A percentile compares a stretch with the other conserved stretches of the same genome.
Evolutionary conservation across 2,113 vertebrate genomes (phyloP).

Genomic region (Lagenorhynchus albirostris): DNA sequence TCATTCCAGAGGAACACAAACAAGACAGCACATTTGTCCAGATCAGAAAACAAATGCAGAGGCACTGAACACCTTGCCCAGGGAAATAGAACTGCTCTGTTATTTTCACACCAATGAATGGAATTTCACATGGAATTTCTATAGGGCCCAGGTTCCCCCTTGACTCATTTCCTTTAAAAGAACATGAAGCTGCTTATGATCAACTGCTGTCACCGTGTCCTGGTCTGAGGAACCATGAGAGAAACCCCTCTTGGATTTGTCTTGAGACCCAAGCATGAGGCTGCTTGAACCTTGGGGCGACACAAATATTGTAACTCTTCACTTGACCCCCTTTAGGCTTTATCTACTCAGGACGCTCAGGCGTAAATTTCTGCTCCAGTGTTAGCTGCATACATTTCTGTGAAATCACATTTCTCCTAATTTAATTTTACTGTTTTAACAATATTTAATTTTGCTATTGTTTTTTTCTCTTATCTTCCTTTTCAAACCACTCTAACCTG

Average conservation of each 20-base stretch:
- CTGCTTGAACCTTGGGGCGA: neutral
- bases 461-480: neutral
- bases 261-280: no score
- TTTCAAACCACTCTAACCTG: neutral
- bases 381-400: neutral
- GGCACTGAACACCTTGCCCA: neutral
- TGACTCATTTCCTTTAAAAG: neutral
- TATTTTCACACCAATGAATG: accelerated
- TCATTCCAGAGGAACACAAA: neutral
- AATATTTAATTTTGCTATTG: neutral
- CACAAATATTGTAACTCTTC: accelerated
- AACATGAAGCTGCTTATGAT: accelerated
- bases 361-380: neutral
- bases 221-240: neutral
- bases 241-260: neutral
- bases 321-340: neutral
- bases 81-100: accelerated
- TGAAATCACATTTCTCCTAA: neutral
- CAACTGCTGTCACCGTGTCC: accelerated
- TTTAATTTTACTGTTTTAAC: neutral
- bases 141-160: accelerated
- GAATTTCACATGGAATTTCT: neutral
- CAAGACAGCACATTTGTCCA: neutral
- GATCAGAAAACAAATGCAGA: neutral
- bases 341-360: neutral